phyloP scores from a whole-genome alignment of 92 coral and sea anemone genomes.

The Scolanthus callimorphus region DNA sequence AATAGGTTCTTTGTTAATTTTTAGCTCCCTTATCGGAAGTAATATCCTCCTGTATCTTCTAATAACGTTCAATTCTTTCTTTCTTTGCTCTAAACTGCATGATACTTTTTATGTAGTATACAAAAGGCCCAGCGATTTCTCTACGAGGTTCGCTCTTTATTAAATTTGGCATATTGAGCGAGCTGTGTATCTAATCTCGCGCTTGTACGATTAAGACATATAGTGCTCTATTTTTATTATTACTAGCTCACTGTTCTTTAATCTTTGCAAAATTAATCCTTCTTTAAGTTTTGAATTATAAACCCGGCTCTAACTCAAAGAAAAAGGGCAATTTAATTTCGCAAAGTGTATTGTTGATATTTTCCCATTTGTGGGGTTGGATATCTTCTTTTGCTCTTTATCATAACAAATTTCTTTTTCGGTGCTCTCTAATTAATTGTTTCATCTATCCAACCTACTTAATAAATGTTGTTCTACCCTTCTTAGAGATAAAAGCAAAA shows the following conservation, averaged over 20 bases:
- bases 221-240: no score
- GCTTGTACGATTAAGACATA: no score
- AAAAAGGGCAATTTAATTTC: not conserved
- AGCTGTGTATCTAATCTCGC: no score
- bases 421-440: constrained; percentile 6
- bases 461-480: constrained; percentile 7
- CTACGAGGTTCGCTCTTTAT: no score
- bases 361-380: not conserved
- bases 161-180: no score
- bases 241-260: not conserved
- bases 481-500: constrained; percentile 8
- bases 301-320: not conserved
- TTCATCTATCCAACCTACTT: constrained; percentile 9
- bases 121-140: no score
- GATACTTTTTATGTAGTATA: no score
- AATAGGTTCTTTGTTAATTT: no score
- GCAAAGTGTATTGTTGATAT: not conserved
- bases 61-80: no score
- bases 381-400: not conserved
- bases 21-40: no score
- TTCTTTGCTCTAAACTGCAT: no score
- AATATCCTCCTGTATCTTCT: no score
- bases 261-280: not conserved
- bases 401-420: not conserved
- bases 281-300: not conserved